Conservation (phyloP, 2,888 invertebrate genomes). For the Stenolophus ochropezus region DNA sequence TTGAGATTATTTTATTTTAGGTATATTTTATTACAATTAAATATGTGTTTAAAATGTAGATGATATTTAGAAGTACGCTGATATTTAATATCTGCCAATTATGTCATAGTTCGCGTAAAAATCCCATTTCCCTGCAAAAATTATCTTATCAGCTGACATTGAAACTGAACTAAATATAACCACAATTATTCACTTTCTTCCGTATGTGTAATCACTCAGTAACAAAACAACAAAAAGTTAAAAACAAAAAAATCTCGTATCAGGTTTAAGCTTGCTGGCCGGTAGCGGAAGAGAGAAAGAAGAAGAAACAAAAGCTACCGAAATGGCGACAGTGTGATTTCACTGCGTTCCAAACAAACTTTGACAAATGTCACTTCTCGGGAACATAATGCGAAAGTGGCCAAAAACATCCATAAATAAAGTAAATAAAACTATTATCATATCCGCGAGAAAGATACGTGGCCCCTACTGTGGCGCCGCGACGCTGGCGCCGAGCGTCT, state of each 20-base stretch:
- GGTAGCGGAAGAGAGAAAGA: slow-evolving; percentile 25
- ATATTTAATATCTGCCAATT: background rate
- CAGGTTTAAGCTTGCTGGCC: background rate
- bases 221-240: background rate
- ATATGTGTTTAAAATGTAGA: too few species aligned
- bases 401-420: slow-evolving; percentile 73
- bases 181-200: slow-evolving; percentile 3
- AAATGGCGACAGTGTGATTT: slow-evolving; percentile 46
- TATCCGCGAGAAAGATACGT: slow-evolving; percentile 60
- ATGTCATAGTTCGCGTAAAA: background rate
- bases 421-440: slow-evolving; percentile 71
- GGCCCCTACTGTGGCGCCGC: slow-evolving; percentile 42
- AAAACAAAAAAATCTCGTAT: background rate
- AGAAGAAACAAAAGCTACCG: slow-evolving; percentile 42
- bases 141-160: slow-evolving; percentile 5
- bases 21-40: too few species aligned
- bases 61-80: too few species aligned
- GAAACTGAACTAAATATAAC: background rate
- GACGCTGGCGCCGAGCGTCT: slow-evolving; percentile 51
- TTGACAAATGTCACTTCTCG: slow-evolving; percentile 59
- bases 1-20: too few species aligned
- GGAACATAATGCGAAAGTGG: slow-evolving; percentile 65
- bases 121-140: background rate
- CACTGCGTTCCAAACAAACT: slow-evolving; percentile 43
- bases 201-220: background rate